phyloP scores from a whole-genome alignment of 2,113 vertebrate genomes.

The Crotalus horridus region DNA sequence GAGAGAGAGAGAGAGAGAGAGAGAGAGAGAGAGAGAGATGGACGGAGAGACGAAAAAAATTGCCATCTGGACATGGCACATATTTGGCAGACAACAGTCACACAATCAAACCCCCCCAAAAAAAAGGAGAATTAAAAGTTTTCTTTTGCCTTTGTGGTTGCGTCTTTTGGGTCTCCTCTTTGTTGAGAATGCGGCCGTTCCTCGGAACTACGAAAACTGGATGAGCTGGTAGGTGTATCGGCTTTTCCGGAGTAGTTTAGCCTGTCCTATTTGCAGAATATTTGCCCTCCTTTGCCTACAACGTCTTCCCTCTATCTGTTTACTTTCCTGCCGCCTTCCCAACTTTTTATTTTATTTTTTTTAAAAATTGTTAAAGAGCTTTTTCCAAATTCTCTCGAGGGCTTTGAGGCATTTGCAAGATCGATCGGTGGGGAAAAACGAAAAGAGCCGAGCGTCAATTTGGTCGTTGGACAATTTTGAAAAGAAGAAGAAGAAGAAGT shows the following conservation, averaged over 20 bases:
- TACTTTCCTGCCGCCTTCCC: neutral
- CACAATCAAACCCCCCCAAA: constrained; percentile 46
- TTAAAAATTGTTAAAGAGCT: constrained; percentile 4
- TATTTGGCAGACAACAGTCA: constrained; percentile 56
- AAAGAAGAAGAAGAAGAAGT: neutral
- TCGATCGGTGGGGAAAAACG: neutral
- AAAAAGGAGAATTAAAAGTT: constrained; percentile 48
- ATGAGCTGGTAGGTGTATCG: neutral
- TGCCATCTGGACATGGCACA: constrained; percentile 20
- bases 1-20: neutral
- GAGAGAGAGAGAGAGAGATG: neutral
- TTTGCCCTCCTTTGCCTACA: neutral
- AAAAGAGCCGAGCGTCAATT: neutral
- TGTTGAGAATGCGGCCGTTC: neutral
- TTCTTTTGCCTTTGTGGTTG: constrained; percentile 71
- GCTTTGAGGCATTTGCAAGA: constrained; percentile 17
- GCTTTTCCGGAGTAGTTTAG: neutral
- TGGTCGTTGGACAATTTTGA: neutral
- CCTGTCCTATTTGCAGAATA: constrained; percentile 15
- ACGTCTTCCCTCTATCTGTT: neutral
- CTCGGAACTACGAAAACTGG: neutral
- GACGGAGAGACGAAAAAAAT: neutral
- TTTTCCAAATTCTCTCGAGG: neutral
- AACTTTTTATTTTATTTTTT: neutral
- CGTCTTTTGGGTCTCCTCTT: constrained; percentile 19